Evolutionary conservation across 2,888 invertebrate genomes (phyloP), one percentile per base, ranked within the genome.

Genomic region (Spodoptera exigua): DNA sequence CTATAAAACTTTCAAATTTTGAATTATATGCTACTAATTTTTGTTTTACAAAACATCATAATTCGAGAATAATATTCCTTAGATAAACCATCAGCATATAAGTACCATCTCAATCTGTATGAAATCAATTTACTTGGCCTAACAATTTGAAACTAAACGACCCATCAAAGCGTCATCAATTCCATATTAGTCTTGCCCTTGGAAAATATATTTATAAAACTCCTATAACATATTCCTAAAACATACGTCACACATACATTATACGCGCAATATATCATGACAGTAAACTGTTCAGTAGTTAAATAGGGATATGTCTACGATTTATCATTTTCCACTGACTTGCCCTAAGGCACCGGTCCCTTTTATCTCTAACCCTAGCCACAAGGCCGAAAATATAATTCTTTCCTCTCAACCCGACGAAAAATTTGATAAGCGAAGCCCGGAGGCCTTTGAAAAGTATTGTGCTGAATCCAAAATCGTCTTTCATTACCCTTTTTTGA

Each of bases 261-360:
- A 65, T 37, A 46, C 48, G 51, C 39, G 52, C 62, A 52, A 65
- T 68, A 72, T 70, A 58, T 63, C 45, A 70, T 63, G 57, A 43
- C 48, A 73, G 72, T 77, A 80, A 78, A 78, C 77, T 74, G 70
- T 60, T 74, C 70, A 65, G 74, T 79, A 76, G 77, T 78, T 81
- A 81, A 80, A 84, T 70, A 72, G 60, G 79, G 70, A 82, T 78
- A 74, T 77, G 70, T 61, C 75, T 59, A 69, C 71, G 70, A 85
- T 86, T 81, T 83, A 85, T 86, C 82, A 87, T 84, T 80, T 85
- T 77, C 71, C 80, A 80, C 74, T 74, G 80, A 78, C 82, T 83
- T 79, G 76, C 76, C 80, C 73, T 61, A 45, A 58, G 79, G 79
- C 76, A 51, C 36, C 75, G 75, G 74, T 76, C 76, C 74, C 78